phyloP scores from a whole-genome alignment of 2,113 vertebrate genomes.

The Eubucco bourcierii region DNA sequence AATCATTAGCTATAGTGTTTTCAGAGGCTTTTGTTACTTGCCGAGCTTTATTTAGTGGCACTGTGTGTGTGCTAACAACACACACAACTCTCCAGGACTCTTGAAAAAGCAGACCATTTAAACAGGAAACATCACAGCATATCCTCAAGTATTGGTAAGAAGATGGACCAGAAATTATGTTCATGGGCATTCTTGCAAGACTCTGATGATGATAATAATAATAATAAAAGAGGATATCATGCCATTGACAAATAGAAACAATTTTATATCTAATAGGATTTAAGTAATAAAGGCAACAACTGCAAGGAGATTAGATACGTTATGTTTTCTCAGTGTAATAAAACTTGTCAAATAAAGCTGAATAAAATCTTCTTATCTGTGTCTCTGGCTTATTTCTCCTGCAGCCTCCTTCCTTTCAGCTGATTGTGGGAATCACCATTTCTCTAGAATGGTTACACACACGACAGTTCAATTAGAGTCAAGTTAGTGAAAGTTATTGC shows the following conservation, averaged over 20 bases:
- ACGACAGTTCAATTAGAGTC: constrained; percentile 66
- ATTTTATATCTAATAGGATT: constrained; percentile 73
- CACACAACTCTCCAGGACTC: neutral
- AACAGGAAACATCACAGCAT: neutral
- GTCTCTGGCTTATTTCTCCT: constrained; percentile 63
- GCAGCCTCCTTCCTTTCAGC: constrained; percentile 54
- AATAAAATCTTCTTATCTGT: constrained; percentile 72
- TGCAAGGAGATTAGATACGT: constrained; percentile 67
- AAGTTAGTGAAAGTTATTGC: constrained; percentile 65
- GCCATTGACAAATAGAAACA: constrained; percentile 65
- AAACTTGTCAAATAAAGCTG: constrained; percentile 71
- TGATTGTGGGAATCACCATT: constrained; percentile 57
- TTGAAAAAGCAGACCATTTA: constrained; percentile 43
- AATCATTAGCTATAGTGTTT: constrained; percentile 12
- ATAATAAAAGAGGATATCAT: constrained; percentile 60
- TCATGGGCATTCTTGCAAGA: constrained; percentile 14
- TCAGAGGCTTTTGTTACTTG: constrained; percentile 9
- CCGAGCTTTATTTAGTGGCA: constrained; percentile 20
- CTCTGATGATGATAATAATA: constrained; percentile 35
- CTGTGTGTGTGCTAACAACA: neutral
- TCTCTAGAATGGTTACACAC: constrained; percentile 50
- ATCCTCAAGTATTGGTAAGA: constrained; percentile 49
- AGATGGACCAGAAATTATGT: constrained; percentile 45
- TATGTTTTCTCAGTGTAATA: constrained; percentile 70
- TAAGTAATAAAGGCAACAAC: constrained; percentile 70